phyloP scores from a whole-genome alignment of 2,113 vertebrate species.

The Acrocephalus kingi region DNA sequence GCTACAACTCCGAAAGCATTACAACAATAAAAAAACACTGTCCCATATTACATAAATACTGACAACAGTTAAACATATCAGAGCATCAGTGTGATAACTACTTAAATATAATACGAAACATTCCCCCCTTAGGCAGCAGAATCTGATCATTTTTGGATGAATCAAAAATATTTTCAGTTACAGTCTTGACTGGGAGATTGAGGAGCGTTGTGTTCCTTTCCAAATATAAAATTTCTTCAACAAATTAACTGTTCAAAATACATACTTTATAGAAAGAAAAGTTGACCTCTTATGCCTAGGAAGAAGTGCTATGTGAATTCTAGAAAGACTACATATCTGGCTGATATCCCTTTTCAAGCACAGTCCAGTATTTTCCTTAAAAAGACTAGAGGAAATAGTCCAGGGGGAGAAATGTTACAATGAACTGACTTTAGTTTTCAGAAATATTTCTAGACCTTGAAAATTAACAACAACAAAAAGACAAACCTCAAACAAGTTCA shows the following conservation, averaged over 20 bases:
- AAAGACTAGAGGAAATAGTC: background rate
- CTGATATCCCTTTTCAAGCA: background rate
- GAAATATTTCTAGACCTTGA: background rate
- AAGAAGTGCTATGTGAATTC: background rate
- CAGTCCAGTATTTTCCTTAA: background rate
- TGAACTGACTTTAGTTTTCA: background rate
- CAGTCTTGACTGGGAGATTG: background rate
- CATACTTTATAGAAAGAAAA: background rate
- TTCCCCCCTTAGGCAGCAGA: background rate
- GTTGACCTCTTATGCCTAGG: background rate
- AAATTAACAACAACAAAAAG: background rate
- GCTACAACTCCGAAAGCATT: background rate
- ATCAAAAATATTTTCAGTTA: background rate
- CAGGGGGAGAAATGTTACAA: background rate
- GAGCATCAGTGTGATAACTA: background rate
- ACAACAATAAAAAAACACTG: background rate
- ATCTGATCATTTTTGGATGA: background rate
- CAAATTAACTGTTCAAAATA: background rate
- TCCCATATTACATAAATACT: background rate
- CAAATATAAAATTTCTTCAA: background rate
- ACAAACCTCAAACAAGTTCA: background rate
- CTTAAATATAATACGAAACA: background rate
- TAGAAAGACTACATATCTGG: background rate
- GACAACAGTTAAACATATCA: background rate
- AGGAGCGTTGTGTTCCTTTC: rapidly evolving